A percentile compares a stretch with the other conserved stretches of the same genome.
These are phyloP conservation scores for Eilema griseolum DNA, from an alignment of 2,888 invertebrate genomes.

Conservation along the genomic window DNA sequence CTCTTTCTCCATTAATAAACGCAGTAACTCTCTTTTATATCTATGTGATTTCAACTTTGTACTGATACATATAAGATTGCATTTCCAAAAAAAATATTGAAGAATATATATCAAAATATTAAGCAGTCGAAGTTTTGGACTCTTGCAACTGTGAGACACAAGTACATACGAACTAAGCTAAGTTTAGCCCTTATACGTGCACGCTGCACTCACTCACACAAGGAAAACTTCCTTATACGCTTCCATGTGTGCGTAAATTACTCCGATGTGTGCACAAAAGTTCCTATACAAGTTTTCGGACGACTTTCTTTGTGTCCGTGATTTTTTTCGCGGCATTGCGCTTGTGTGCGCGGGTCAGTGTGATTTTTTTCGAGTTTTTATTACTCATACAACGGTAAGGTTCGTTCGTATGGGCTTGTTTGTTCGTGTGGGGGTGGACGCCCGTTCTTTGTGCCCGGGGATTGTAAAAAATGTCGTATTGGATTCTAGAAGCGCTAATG, in stretches of 20 bases:
- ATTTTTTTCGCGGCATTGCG: conserved; percentile 80
- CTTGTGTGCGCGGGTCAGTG: conserved; percentile 82
- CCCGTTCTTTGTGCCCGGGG: conserved; percentile 84
- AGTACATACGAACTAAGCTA: conserved; percentile 73
- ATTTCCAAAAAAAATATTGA: conserved; percentile 19
- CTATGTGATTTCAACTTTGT: conserved; percentile 42
- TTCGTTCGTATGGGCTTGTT: conserved; percentile 67
- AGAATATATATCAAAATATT: conserved; percentile 54
- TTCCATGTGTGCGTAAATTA: conserved; percentile 53
- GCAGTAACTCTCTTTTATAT: conserved; percentile 44
- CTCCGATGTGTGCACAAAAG: conserved; percentile 75
- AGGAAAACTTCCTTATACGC: conserved; percentile 65
- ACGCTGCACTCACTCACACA: conserved; percentile 78
- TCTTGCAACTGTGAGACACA: conserved; percentile 78
- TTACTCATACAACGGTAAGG: conserved; percentile 58
- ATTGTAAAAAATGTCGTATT: conserved; percentile 87
- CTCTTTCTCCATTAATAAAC: conserved; percentile 48
- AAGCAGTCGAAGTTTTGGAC: conserved; percentile 75
- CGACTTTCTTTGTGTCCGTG: conserved; percentile 86
- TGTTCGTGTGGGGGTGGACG: conserved; percentile 73
- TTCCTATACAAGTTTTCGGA: conserved; percentile 85
- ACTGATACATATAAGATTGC: background rate
- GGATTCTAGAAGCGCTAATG: conserved; percentile 86
- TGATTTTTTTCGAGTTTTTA: conserved; percentile 85
- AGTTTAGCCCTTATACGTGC: conserved; percentile 78